A percentile compares a stretch with the other conserved stretches of the same genome.
These are phyloP conservation scores for Phaenicophaeus curvirostris DNA, from an alignment of 2,797 vertebrate species.

Conservation along the genomic window DNA sequence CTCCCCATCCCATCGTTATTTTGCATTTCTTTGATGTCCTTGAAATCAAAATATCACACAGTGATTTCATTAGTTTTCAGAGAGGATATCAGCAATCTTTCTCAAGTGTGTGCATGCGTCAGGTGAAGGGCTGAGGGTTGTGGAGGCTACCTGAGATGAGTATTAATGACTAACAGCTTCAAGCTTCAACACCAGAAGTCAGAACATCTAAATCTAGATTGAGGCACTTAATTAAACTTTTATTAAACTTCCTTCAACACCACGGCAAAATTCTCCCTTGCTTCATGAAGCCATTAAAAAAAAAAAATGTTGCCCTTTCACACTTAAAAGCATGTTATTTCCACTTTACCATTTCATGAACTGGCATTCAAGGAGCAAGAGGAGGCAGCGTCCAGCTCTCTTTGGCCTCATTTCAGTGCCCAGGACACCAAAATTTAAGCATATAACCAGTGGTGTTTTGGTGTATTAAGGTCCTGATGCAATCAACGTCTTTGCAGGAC, in stretches of 20 bases:
- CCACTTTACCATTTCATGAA: background rate
- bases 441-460: background rate
- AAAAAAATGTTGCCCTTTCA: background rate
- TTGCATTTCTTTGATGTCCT: constrained; percentile 45
- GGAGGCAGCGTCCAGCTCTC: background rate
- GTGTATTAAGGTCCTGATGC: background rate
- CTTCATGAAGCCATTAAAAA: background rate
- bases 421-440: background rate
- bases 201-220: constrained; percentile 54
- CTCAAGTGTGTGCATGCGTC: constrained; percentile 51
- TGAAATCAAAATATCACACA: constrained; percentile 61
- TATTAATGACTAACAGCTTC: constrained; percentile 68
- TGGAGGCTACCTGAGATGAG: constrained; percentile 65
- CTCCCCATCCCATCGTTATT: background rate
- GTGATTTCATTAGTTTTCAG: constrained; percentile 71
- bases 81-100: constrained; percentile 67
- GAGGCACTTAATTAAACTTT: constrained; percentile 50
- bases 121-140: constrained; percentile 57
- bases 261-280: background rate
- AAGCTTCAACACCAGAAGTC: constrained; percentile 14
- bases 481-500: background rate
- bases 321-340: background rate
- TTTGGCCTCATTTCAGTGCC: background rate
- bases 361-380: background rate
- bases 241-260: constrained; percentile 20